Base-by-base conservation (phyloP, 2,888 invertebrate species). In the Erebia epiphron region DNA sequence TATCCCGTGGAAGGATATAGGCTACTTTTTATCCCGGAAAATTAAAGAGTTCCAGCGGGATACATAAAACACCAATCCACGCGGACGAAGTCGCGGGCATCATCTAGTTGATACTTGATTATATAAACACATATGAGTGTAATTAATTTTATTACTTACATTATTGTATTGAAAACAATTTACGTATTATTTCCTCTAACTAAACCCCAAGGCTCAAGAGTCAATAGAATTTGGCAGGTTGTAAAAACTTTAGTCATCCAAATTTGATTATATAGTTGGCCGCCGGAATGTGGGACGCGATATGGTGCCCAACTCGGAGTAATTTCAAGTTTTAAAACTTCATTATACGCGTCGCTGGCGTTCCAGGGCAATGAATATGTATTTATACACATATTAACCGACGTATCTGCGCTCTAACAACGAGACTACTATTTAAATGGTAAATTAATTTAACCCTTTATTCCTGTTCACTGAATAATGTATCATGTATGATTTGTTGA, bases 301-400 rank as follows among this genome's bases (percentile, higher is more conserved):
- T 58, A 58, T 58, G 49, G 18, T 58, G 35, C 26, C 46, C 54
- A 67, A 52, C 63, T 63, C 74, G 72, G 75, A 77, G 88, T 89
- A 90, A 90, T 90, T 88, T 82, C 86, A 90, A 90, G 90, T 90
- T 90, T 86, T 84, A 81, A 83, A 90, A 90, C 89, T 90, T 89
- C 86, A 88, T 90, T 89, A 89, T 83, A 79, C 89, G 88, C 89
- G 72, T 85, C 84, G 87, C 84, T 87, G 88, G 83, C 87, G 86
- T 87, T 86, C 83, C 83, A 85, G 86, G 84, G 85, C 83, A 85
- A 85, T 83, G 84, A 86, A 69, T 69, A 60, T 69, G 69, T 65
- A 56, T 35, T 26, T 35, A 41, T 41, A 62, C 21, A 49, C 49
- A 49, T 49, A 62, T 46, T 14, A 13, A 21, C 62, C 21, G 26